These are phyloP conservation scores for Hirtodrosophila cameraria DNA, from an alignment of 2,888 invertebrate species.

Conservation along the genomic window DNA sequence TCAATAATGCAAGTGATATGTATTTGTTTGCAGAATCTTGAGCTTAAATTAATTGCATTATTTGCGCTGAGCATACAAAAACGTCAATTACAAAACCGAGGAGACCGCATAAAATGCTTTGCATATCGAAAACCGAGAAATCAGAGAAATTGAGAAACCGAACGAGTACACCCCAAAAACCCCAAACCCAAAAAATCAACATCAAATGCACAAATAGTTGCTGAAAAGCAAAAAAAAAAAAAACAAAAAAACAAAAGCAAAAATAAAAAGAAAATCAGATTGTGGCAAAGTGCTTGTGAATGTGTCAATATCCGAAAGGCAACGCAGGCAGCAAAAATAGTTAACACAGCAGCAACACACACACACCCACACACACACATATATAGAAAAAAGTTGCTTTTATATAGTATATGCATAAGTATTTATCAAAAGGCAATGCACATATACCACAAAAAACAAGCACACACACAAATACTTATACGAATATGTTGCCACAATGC, in stretches of 20 bases:
- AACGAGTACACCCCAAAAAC: slow-evolving; percentile 3
- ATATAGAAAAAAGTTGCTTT: slow-evolving; percentile 30
- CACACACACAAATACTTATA: slow-evolving; percentile 5
- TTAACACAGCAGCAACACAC: slow-evolving; percentile 41
- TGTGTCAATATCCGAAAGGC: slow-evolving; percentile 72
- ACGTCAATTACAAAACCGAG: slow-evolving; percentile 27
- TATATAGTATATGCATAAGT: slow-evolving; percentile 53
- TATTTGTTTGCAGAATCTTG: slow-evolving; percentile 32
- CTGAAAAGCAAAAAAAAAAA: slow-evolving; percentile 17
- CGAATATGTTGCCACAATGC: slow-evolving; percentile 25
- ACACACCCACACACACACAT: slow-evolving; percentile 10
- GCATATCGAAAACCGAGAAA: slow-evolving; percentile 13
- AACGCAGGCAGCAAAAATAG: slow-evolving; percentile 54
- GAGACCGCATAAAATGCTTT: slow-evolving; percentile 42
- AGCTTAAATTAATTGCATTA: slow-evolving; percentile 55
- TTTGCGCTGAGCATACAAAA: slow-evolving; percentile 52
- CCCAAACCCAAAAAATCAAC: slow-evolving; percentile 27
- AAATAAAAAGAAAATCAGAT: slow-evolving; percentile 43
- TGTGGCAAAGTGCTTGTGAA: slow-evolving; percentile 68
- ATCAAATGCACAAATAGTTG: slow-evolving; percentile 48
- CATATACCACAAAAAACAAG: slow-evolving; percentile 19
- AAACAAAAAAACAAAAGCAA: slow-evolving; percentile 1
- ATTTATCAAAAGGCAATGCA: slow-evolving; percentile 55
- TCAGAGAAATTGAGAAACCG: slow-evolving; percentile 4
- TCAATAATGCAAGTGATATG: slow-evolving; percentile 19